phyloP scores from a whole-genome alignment of 2,888 invertebrate species.

The Ellobium chinense region DNA sequence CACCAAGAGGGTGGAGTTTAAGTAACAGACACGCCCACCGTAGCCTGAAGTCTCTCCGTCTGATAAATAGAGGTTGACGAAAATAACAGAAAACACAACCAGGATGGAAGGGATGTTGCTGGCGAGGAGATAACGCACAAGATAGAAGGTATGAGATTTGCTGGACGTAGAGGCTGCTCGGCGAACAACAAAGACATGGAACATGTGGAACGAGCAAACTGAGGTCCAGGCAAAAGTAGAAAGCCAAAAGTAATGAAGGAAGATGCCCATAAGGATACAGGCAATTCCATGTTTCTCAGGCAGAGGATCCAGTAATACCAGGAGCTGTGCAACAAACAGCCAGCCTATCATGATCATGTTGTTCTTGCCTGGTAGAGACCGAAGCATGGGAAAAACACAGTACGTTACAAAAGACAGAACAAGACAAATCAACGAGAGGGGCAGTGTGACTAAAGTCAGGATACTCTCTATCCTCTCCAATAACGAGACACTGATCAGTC shows the following conservation, averaged over 20 bases:
- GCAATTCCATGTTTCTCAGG: conserved; percentile 23
- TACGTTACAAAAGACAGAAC: conserved; percentile 53
- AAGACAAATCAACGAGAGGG: conserved; percentile 48
- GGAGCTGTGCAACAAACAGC: conserved; percentile 52
- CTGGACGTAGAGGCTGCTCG: conserved; percentile 1
- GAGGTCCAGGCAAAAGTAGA: conserved; percentile 51
- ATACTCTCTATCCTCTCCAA: background rate
- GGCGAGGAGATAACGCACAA: conserved; percentile 33
- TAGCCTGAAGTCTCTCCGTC: conserved; percentile 45
- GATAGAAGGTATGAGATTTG: conserved; percentile 21
- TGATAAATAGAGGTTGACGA: conserved; percentile 5
- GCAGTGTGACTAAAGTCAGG: conserved; percentile 42
- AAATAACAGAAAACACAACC: conserved; percentile 33
- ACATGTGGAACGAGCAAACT: conserved; percentile 59
- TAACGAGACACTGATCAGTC: background rate
- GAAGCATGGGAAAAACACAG: conserved; percentile 46
- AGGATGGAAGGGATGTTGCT: conserved; percentile 14
- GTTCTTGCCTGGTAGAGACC: conserved; percentile 57
- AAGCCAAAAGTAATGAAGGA: conserved; percentile 58
- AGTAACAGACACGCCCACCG: conserved; percentile 52
- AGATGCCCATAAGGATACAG: conserved; percentile 52
- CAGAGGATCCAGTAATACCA: conserved; percentile 45
- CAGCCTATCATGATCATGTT: conserved; percentile 53
- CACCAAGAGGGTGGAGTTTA: conserved; percentile 39
- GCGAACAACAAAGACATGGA: conserved; percentile 50